Evolutionary conservation across 2,797 vertebrate species (phyloP).

Genomic region (Sorex maritimensis): DNA sequence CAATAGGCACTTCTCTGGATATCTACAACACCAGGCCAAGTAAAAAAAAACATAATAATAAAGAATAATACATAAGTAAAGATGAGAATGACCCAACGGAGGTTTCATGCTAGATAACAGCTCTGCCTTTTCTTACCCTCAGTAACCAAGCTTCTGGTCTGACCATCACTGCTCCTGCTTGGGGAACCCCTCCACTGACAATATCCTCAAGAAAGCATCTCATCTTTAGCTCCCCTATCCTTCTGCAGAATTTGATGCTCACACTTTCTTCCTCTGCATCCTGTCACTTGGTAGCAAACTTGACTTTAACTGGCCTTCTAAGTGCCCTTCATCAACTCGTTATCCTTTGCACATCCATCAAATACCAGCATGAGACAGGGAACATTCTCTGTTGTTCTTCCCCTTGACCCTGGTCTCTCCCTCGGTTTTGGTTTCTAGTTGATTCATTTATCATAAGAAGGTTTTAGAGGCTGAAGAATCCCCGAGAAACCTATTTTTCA

Average conservation of each 20-base stretch:
- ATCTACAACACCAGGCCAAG: constrained; percentile 53
- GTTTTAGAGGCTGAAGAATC: constrained; percentile 6
- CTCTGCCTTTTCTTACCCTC: not conserved
- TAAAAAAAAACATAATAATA: not conserved
- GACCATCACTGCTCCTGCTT: not conserved
- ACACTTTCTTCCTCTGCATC: not conserved
- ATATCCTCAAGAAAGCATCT: not conserved
- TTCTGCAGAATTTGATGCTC: not conserved
- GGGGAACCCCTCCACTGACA: not conserved
- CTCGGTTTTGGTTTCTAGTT: not conserved
- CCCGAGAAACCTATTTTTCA: not conserved
- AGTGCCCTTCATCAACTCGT: constrained; percentile 1
- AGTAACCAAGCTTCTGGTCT: not conserved
- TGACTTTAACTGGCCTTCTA: not conserved
- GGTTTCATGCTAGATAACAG: not conserved
- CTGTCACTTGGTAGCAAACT: too few relatives aligned
- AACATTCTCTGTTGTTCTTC: not conserved
- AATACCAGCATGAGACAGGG: not conserved
- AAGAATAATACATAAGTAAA: not conserved
- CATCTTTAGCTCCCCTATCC: not conserved
- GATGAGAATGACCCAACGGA: not conserved
- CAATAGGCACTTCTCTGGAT: constrained; percentile 72
- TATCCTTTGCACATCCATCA: not conserved
- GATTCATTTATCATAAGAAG: not conserved
- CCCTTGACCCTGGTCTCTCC: not conserved